phyloP scores from a whole-genome alignment of 1,140 invertebrate species.

The Wiebesia pumilae region DNA sequence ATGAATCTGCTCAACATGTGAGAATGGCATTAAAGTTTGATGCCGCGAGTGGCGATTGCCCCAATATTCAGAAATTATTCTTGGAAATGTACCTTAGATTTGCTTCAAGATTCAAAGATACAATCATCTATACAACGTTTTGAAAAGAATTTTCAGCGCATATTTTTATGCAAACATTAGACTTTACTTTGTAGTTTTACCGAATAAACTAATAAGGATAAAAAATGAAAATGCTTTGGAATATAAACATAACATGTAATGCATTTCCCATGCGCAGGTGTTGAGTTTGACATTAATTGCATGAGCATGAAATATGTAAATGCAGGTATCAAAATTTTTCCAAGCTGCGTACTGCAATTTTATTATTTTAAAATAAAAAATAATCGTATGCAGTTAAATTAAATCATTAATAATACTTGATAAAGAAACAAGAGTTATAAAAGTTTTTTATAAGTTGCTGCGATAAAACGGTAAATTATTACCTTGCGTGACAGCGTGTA shows the following conservation, averaged over 20 bases:
- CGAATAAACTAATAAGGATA: too few relatives aligned
- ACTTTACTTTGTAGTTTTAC: too few relatives aligned
- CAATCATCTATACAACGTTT: too few relatives aligned
- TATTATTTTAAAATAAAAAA: not conserved
- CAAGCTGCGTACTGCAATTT: too few relatives aligned
- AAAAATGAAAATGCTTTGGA: too few relatives aligned
- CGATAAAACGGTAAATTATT: conserved; percentile 34
- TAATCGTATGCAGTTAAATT: not conserved
- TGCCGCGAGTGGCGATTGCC: not conserved
- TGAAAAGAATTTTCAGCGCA: too few relatives aligned
- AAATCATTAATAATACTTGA: not conserved
- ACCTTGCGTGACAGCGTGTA: conserved; percentile 12
- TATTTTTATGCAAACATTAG: too few relatives aligned
- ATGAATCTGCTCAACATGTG: not conserved
- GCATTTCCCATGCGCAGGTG: too few relatives aligned
- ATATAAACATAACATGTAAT: too few relatives aligned
- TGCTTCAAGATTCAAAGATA: too few relatives aligned
- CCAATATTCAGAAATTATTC: too few relatives aligned
- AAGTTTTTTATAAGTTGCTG: not conserved
- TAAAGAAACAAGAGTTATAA: not conserved
- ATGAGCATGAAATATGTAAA: not conserved
- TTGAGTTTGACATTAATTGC: not conserved
- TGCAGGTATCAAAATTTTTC: not conserved
- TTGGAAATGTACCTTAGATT: too few relatives aligned
- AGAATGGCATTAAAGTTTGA: not conserved